Evolutionary conservation across 2,113 vertebrate species (phyloP).

Genomic region (Rhabdomys dilectus): DNA sequence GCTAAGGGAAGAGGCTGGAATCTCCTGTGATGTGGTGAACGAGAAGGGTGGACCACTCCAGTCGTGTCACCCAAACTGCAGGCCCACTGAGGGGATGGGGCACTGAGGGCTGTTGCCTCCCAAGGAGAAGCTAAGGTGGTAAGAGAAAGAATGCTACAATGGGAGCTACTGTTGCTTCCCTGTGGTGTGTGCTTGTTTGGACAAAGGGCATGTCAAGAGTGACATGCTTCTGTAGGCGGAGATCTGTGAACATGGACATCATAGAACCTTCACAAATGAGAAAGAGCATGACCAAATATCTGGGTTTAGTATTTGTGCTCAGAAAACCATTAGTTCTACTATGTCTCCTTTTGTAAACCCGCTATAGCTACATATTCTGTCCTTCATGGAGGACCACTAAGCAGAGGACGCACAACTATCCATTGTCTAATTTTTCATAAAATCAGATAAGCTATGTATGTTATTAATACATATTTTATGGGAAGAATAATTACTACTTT

Average conservation of each 20-base stretch:
- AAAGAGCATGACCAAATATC: not conserved
- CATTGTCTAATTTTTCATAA: constrained; percentile 2
- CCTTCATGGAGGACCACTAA: not conserved
- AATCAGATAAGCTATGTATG: not conserved
- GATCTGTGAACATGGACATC: not conserved
- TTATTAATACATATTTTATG: not conserved
- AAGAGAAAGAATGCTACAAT: not conserved
- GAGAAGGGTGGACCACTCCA: not conserved
- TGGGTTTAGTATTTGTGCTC: not conserved
- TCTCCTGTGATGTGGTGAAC: not conserved
- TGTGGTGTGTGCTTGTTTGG: not conserved
- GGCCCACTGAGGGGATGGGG: not conserved
- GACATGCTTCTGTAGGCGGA: not conserved
- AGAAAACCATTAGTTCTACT: not conserved
- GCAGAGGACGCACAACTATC: not conserved
- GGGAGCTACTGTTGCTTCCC: not conserved
- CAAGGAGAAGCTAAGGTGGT: not conserved
- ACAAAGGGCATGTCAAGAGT: not conserved
- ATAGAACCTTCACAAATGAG: not conserved
- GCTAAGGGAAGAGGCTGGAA: not conserved
- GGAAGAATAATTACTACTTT: constrained; percentile 34
- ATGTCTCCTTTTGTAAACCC: constrained; percentile 5
- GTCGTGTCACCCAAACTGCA: not conserved
- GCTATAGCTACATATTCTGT: not conserved
- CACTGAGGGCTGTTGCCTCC: not conserved